These are phyloP conservation scores for Eristalinus aeneus DNA, from an alignment of 2,888 invertebrate genomes.

Conservation along the genomic window DNA sequence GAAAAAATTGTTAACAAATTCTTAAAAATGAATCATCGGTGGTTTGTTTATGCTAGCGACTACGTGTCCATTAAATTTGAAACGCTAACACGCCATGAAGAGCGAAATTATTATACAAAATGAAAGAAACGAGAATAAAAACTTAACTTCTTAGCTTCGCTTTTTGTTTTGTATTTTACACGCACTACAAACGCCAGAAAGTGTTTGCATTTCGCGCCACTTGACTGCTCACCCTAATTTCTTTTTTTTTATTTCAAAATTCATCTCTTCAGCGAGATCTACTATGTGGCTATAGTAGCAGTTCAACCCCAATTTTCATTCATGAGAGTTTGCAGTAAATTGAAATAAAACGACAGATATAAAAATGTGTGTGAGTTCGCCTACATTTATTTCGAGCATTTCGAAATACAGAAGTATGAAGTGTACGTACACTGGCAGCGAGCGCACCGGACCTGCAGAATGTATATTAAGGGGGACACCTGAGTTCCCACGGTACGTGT, in stretches of 20 bases:
- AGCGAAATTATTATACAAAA: slow-evolving; percentile 25
- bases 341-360: slow-evolving; percentile 33
- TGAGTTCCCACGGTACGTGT: slow-evolving; percentile 68
- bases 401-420: slow-evolving; percentile 50
- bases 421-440: slow-evolving; percentile 23
- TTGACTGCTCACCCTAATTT: slow-evolving; percentile 69
- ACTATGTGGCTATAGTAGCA: not conserved
- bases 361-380: not conserved
- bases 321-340: slow-evolving; percentile 62
- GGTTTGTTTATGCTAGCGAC: not conserved
- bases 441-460: slow-evolving; percentile 19
- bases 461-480: slow-evolving; percentile 62
- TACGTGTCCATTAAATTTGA: slow-evolving; percentile 21
- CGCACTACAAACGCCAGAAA: slow-evolving; percentile 66
- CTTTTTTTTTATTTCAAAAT: slow-evolving; percentile 13
- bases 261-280: slow-evolving; percentile 37
- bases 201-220: slow-evolving; percentile 64
- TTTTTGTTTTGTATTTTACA: slow-evolving; percentile 51
- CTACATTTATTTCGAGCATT: slow-evolving; percentile 20
- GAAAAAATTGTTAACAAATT: slow-evolving; percentile 40
- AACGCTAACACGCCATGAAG: slow-evolving; percentile 26
- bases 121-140: slow-evolving; percentile 1
- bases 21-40: slow-evolving; percentile 6
- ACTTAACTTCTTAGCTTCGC: slow-evolving; percentile 42
- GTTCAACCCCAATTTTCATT: slow-evolving; percentile 59